phyloP scores from a whole-genome alignment of 1,140 invertebrate genomes.

The Drosophila athabasca region DNA sequence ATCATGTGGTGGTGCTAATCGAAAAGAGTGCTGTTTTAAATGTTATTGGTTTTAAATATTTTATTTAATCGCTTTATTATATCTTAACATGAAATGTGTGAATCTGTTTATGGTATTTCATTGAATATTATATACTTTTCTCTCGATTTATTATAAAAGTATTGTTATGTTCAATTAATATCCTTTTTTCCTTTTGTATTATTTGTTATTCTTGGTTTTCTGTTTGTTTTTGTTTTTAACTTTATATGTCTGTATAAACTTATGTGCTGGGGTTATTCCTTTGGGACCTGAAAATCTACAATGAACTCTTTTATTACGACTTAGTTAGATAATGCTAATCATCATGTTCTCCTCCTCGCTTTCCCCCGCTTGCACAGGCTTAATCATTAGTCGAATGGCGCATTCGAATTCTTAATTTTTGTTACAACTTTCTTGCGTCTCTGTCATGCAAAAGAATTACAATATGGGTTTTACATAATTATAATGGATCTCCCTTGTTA shows the following conservation, averaged over 20 bases:
- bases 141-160: slow-evolving; percentile 70
- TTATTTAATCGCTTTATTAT: slow-evolving; percentile 75
- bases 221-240: slow-evolving; percentile 35
- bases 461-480: slow-evolving; percentile 24
- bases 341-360: slow-evolving; percentile 17
- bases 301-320: slow-evolving; percentile 67
- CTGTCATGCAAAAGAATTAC: slow-evolving; percentile 32
- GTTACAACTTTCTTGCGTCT: slow-evolving; percentile 21
- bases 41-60: slow-evolving; percentile 61
- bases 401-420: slow-evolving; percentile 33
- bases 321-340: slow-evolving; percentile 55
- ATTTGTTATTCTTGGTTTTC: neutral
- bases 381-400: slow-evolving; percentile 23
- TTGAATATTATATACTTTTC: slow-evolving; percentile 51
- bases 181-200: slow-evolving; percentile 20
- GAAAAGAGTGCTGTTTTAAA: neutral
- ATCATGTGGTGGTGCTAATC: no score
- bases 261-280: slow-evolving; percentile 64
- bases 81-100: slow-evolving; percentile 76
- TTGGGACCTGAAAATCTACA: slow-evolving; percentile 69
- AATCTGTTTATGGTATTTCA: slow-evolving; percentile 47
- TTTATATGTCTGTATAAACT: slow-evolving; percentile 74
- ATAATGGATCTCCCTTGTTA: neutral
- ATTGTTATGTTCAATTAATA: slow-evolving; percentile 59
- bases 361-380: neutral